Evolutionary conservation across 2,888 invertebrate genomes (phyloP), one percentile per base, ranked within the genome.

Genomic region (Proisotoma minuta): DNA sequence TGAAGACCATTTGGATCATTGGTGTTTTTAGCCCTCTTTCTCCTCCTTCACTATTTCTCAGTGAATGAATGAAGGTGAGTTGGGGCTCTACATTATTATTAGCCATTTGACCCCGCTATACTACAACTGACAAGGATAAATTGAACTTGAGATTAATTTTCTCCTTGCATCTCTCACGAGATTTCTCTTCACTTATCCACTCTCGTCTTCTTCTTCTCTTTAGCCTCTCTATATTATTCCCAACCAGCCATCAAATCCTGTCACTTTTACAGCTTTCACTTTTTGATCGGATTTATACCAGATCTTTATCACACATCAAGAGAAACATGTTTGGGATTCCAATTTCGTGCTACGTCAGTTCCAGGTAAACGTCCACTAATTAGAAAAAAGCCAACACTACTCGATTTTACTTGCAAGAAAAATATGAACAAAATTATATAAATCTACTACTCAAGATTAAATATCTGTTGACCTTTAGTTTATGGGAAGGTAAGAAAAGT

Each of bases 121-220:
- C 34, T 34, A 15, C 43, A 43, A 43, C 65, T 73, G 73, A 73
- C 73, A 73, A 71, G 70, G 71, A 73, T 73, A 73, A 73, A 73
- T 73, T 68, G 73, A 71, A 73, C 65, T 63, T 70, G 68, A 71
- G 73, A 73, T 73, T 73, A 71, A 73, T 73, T 73, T 73, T 73
- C 73, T 70, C 64, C 59, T 63, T 73, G 69, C 71, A 73, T 73
- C 72, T 73, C 73, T 73, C 73, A 71, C 73, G 71, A 73, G 73
- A 73, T 61, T 71, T 69, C 43, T 56, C 56, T 56, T 39, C 56
- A 56, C 43, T 56, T 47, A 34, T 34, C 34, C 49, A 49, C 49
- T n/a, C 5, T 15, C 18, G 49, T 24, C 49, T 49, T 10, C 26
- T 24, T 24, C 5, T 49, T 49, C 26, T 23, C 22, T 12, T 24